Conservation (phyloP, 2,797 vertebrate species). For the Borostomias antarcticus region DNA sequence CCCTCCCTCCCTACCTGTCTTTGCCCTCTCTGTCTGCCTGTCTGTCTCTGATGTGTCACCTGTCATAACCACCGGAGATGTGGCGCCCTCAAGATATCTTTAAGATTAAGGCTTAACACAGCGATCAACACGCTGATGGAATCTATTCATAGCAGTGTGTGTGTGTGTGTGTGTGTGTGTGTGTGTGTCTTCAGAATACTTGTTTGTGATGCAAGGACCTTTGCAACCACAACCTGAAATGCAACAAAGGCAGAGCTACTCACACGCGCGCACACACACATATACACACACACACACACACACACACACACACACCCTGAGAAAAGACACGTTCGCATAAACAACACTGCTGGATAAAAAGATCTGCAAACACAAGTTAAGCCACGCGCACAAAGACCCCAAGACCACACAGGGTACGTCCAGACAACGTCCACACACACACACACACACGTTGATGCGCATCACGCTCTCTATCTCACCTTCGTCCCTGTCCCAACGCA, state of each 20-base stretch:
- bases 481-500: constrained; percentile 34
- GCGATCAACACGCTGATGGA: constrained; percentile 11
- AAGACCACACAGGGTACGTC: constrained; percentile 3
- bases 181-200: constrained; percentile 35
- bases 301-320: neutral
- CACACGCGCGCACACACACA: constrained; percentile 14
- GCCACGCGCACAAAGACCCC: constrained; percentile 8
- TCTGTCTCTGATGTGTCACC: constrained; percentile 43
- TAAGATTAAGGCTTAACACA: constrained; percentile 28
- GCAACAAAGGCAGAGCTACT: constrained; percentile 18
- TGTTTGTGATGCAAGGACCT: constrained; percentile 59
- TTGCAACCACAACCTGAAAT: constrained; percentile 44
- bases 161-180: constrained; percentile 22
- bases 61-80: constrained; percentile 42
- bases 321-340: too few relatives aligned
- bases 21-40: constrained; percentile 23
- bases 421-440: constrained; percentile 14
- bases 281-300: constrained; percentile 10
- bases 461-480: constrained; percentile 47
- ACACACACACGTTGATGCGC: constrained; percentile 8
- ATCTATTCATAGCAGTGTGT: constrained; percentile 16
- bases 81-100: constrained; percentile 9
- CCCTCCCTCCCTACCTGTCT: neutral
- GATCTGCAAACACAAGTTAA: constrained; percentile 13
- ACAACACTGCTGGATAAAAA: constrained; percentile 1